Conservation (phyloP, 2,113 vertebrate species). For the Piaya cayana region DNA sequence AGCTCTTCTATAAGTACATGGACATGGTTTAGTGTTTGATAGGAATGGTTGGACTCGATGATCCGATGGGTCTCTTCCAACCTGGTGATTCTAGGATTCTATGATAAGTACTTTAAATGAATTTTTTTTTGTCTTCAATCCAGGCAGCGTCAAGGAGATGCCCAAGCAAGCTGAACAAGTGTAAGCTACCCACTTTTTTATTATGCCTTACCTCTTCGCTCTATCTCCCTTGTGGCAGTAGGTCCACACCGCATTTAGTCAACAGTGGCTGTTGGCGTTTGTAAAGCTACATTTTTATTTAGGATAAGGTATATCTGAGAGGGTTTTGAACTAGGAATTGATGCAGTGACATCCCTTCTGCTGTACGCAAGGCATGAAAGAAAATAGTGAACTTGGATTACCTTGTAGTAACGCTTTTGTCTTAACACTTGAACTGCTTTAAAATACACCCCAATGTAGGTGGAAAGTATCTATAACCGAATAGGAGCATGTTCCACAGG, state of each 20-base stretch:
- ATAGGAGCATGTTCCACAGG: background rate
- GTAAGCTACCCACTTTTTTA: conserved; percentile 77
- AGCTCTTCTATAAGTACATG: too few relatives aligned
- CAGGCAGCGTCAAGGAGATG: conserved; percentile 78
- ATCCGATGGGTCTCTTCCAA: too few relatives aligned
- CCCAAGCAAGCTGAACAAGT: conserved; percentile 83
- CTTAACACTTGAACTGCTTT: background rate
- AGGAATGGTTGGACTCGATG: too few relatives aligned
- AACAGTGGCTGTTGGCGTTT: background rate
- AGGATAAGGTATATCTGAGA: background rate
- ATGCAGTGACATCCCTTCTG: background rate
- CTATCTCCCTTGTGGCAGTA: background rate
- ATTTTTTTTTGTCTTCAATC: background rate
- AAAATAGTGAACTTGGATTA: background rate
- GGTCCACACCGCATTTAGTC: background rate
- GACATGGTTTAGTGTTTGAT: too few relatives aligned
- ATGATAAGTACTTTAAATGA: background rate
- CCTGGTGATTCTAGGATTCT: too few relatives aligned
- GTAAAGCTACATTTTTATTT: background rate
- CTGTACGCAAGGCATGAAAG: background rate
- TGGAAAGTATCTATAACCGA: background rate
- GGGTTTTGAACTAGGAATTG: background rate
- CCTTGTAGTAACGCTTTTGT: background rate
- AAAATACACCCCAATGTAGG: background rate
- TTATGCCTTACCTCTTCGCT: background rate